These are phyloP conservation scores for Chloroclysta siterata DNA, from an alignment of 2,888 invertebrate genomes.

Conservation along the genomic window DNA sequence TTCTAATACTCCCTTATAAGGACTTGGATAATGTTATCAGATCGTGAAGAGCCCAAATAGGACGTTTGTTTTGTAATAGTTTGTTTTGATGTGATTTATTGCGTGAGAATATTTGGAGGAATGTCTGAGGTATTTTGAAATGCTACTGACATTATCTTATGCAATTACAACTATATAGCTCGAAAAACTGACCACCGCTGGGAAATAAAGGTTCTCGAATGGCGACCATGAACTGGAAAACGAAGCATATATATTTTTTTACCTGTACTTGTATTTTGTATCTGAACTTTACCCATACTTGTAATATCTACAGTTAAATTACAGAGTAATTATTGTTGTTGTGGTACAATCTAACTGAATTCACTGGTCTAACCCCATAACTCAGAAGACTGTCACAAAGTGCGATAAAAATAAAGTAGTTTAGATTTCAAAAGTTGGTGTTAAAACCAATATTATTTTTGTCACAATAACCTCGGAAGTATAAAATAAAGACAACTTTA, in stretches of 20 bases:
- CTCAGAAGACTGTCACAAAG: background rate
- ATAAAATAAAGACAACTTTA: slow-evolving; percentile 25
- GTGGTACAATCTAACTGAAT: no score
- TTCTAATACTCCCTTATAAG: slow-evolving; percentile 24
- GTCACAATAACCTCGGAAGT: background rate
- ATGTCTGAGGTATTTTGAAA: background rate
- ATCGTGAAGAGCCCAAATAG: slow-evolving; percentile 14
- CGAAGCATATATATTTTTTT: no score
- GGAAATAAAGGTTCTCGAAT: no score
- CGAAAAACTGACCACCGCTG: no score
- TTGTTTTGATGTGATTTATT: slow-evolving; percentile 9
- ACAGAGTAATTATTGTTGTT: no score
- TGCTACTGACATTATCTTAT: background rate
- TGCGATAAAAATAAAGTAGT: background rate
- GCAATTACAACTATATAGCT: no score
- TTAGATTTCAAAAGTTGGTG: background rate
- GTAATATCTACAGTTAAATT: no score
- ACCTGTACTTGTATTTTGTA: no score
- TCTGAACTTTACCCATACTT: no score
- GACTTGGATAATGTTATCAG: slow-evolving; percentile 24
- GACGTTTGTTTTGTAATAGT: slow-evolving; percentile 16
- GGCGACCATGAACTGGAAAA: no score
- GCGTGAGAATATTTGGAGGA: slow-evolving; percentile 18
- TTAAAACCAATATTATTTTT: slow-evolving; percentile 6
- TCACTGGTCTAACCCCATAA: no score